Evolutionary conservation across 2,797 vertebrate species (phyloP), one percentile per base, ranked within the genome.

Genomic region (Sebastes steindachneri): DNA sequence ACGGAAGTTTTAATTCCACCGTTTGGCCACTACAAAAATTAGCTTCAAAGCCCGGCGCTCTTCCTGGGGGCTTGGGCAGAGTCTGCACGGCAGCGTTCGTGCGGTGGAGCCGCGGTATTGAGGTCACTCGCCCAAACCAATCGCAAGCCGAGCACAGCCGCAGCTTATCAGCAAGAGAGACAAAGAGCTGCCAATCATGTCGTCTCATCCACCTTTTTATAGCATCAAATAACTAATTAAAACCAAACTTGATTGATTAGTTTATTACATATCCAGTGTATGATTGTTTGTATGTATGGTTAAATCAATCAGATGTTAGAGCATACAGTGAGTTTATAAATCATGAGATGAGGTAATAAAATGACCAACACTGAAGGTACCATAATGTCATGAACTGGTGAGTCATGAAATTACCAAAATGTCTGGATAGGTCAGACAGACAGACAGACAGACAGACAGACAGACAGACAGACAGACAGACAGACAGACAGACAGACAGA

Each of bases 361-460:
- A 73, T 3, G 21, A 68, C 57, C 33, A 64, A 21, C 15, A 28
- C 2, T 35, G 25, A 69, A 41, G 29, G 58, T 26, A 33, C 59
- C 0, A 10, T 60, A 29, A 63, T 28, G 29, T 73, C 66, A 45
- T 58, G 68, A 87, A 73, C 75, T 70, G 79, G 26, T 51, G 79
- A 85, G 26, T 92, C 86, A 83, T 85, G 84, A 91, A 89, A 92
- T 88, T 69, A 85, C 68, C 41, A 73, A 80, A 75, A 81, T 57
- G 23, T 85, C 69, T 73, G 79, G 87, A 78, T 23, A 66, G 51
- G 68, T 83, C 83, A 45, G 37, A 15, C 14, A 7, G 37, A 41
- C 37, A 57, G 69, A 53, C 59, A 51, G 37, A 58, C 7, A 9
- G 28, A 41, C 37, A 15, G 37, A 60, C 17, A 14, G 51, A 62